Evolutionary conservation across 2,113 vertebrate genomes (phyloP).

Genomic region (Plecotus auritus): DNA sequence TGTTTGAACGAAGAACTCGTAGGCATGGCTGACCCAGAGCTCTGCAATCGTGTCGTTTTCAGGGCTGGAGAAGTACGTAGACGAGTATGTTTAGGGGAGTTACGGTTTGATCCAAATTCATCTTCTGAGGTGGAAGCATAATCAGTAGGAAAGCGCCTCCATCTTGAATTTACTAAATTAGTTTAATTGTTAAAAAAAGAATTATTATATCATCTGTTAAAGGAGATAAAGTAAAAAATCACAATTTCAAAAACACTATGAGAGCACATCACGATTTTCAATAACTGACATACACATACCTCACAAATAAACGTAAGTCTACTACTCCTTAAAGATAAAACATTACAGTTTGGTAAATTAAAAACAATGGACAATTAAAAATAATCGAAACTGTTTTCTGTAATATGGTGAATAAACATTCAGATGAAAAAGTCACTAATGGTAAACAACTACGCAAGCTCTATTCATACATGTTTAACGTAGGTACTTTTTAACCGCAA

Average conservation of each 20-base stretch:
- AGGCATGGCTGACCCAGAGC: conserved; percentile 81
- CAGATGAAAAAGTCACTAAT: conserved; percentile 67
- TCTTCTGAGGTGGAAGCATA: conserved; percentile 99
- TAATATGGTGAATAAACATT: conserved; percentile 76
- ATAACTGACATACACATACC: conserved; percentile 71
- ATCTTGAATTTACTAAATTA: conserved; percentile 93
- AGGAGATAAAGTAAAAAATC: conserved; percentile 66
- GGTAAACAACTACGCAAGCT: conserved; percentile 54
- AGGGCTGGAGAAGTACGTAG: conserved; percentile 91
- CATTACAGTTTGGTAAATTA: conserved; percentile 75
- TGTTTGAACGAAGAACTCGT: conserved; percentile 90
- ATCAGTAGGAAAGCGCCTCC: conserved; percentile 97
- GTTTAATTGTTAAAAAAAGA: conserved; percentile 87
- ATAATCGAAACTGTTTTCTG: conserved; percentile 72
- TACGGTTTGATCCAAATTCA: conserved; percentile 96
- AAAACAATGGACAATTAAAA: conserved; percentile 76
- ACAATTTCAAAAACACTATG: conserved; percentile 77
- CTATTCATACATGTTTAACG: conserved; percentile 67
- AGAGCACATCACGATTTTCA: conserved; percentile 63
- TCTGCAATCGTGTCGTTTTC: conserved; percentile 86
- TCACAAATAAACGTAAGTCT: conserved; percentile 71
- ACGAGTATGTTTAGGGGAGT: conserved; percentile 92
- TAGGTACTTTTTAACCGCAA: conserved; percentile 64
- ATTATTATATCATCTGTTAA: conserved; percentile 81
- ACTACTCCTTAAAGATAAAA: conserved; percentile 76